Evolutionary conservation across 2,797 vertebrate genomes (phyloP).

Genomic region (Lutjanus campechanus): DNA sequence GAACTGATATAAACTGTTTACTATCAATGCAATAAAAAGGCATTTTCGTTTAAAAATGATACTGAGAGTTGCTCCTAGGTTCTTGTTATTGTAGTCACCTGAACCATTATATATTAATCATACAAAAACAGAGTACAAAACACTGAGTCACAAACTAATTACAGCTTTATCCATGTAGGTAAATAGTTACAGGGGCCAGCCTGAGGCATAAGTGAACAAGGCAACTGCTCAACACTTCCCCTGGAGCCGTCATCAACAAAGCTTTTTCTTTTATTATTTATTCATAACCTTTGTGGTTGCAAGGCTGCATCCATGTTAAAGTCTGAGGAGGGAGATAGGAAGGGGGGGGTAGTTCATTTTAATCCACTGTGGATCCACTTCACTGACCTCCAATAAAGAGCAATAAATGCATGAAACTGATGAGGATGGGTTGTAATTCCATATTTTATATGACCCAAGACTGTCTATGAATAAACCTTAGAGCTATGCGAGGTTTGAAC

Average conservation of each 20-base stretch:
- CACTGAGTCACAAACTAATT: slow-evolving; percentile 25
- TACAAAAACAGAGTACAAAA: slow-evolving; percentile 4
- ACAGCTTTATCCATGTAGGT: slow-evolving; percentile 22
- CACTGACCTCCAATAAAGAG: slow-evolving; percentile 36
- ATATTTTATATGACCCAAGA: slow-evolving; percentile 7
- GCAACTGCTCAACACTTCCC: slow-evolving; percentile 11
- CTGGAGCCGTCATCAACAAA: slow-evolving; percentile 18
- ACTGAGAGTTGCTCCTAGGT: neutral
- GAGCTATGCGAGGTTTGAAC: slow-evolving; percentile 2
- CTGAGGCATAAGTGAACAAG: slow-evolving; percentile 5
- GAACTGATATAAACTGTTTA: neutral
- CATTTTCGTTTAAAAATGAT: neutral
- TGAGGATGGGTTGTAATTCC: slow-evolving; percentile 25
- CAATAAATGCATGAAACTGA: slow-evolving; percentile 40
- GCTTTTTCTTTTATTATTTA: slow-evolving; percentile 48
- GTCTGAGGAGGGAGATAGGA: slow-evolving; percentile 4
- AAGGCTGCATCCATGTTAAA: slow-evolving; percentile 35
- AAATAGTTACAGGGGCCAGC: slow-evolving; percentile 19
- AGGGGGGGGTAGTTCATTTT: slow-evolving; percentile 1
- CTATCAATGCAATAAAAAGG: neutral
- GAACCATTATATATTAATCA: slow-evolving; percentile 3
- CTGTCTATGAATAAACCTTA: neutral
- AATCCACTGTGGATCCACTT: slow-evolving; percentile 34
- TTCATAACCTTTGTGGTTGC: slow-evolving; percentile 48
- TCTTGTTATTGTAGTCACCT: neutral